Conservation (phyloP, 2,888 invertebrate genomes). For the Sinotaia quadrata region DNA sequence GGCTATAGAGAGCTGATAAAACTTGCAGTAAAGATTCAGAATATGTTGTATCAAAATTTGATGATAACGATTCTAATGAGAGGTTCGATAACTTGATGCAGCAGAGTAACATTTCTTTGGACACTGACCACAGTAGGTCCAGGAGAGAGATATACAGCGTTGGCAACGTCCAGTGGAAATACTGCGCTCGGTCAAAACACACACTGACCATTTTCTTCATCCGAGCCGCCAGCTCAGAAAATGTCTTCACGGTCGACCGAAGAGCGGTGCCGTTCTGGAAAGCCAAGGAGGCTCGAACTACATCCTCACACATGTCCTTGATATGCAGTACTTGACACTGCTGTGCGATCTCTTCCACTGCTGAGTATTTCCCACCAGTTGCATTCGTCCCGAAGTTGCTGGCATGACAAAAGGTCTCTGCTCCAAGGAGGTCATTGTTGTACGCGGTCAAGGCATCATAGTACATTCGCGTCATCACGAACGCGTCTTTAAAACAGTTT, state of each 20-base stretch:
- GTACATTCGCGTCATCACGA: slow-evolving; percentile 1
- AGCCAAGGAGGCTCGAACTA: too few species aligned
- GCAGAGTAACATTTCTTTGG: neutral
- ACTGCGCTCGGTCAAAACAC: neutral
- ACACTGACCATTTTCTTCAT: neutral
- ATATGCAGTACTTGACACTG: too few species aligned
- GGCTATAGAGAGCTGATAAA: neutral
- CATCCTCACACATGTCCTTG: too few species aligned
- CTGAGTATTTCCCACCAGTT: too few species aligned
- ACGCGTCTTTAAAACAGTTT: slow-evolving; percentile 18
- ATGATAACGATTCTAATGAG: neutral
- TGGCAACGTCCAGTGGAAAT: neutral
- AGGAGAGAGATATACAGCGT: neutral
- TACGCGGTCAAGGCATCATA: neutral
- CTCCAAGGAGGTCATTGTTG: neutral
- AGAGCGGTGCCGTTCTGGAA: neutral
- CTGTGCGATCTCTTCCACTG: neutral
- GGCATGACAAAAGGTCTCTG: too few species aligned
- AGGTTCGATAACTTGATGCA: neutral
- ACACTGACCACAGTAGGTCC: neutral
- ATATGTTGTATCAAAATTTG: neutral
- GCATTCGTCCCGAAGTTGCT: neutral
- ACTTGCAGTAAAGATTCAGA: too few species aligned
- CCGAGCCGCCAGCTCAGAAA: neutral
- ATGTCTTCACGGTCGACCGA: neutral